These are phyloP conservation scores for Eupithecia subumbrata DNA, from an alignment of 2,888 invertebrate genomes.

Conservation along the genomic window DNA sequence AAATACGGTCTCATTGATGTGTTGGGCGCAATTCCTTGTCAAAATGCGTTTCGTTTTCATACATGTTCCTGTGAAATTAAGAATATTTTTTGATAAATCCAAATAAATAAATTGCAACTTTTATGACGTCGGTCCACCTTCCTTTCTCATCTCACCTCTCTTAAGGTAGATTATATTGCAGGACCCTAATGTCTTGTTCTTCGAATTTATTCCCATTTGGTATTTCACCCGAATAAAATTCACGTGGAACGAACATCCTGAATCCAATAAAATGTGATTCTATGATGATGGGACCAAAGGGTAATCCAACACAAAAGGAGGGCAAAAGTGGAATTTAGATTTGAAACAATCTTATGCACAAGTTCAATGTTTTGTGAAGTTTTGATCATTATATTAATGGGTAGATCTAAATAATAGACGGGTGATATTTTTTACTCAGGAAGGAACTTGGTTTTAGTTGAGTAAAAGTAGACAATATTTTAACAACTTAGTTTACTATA, in stretches of 20 bases:
- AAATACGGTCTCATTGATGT: no score
- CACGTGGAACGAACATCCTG: conserved; percentile 65
- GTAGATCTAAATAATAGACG: neutral
- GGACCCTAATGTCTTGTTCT: neutral
- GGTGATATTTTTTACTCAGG: no score
- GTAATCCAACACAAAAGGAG: conserved; percentile 66
- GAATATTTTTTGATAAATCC: no score
- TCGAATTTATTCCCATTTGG: conserved; percentile 8
- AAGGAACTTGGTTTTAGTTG: no score
- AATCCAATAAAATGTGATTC: conserved; percentile 64
- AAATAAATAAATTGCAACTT: no score
- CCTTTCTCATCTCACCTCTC: neutral
- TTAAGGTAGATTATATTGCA: neutral
- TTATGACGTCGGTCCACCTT: neutral
- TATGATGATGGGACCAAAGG: conserved; percentile 53
- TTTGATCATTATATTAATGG: conserved; percentile 46
- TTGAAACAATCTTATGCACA: conserved; percentile 72
- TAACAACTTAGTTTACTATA: no score
- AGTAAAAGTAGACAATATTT: no score
- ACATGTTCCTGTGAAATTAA: neutral
- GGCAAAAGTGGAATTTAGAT: conserved; percentile 73
- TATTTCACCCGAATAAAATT: conserved; percentile 54
- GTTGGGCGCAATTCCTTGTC: no score
- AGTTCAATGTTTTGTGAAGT: conserved; percentile 72
- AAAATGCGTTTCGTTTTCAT: no score